These are phyloP conservation scores for Catharus minimus DNA, from an alignment of 2,113 vertebrate genomes.

Conservation along the genomic window DNA sequence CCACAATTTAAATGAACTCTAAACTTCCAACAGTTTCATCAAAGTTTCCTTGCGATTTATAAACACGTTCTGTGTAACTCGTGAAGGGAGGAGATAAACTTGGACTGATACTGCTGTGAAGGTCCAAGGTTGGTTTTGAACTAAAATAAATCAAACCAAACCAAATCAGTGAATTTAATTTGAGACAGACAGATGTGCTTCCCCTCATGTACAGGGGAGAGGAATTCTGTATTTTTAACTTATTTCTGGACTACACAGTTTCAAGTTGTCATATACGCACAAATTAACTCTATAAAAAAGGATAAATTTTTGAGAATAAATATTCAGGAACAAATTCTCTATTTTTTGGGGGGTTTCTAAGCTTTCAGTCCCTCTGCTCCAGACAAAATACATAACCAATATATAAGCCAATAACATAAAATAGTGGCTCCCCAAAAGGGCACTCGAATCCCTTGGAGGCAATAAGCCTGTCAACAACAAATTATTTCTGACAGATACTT, in stretches of 20 bases:
- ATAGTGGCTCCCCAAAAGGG: conserved; percentile 44
- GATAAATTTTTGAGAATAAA: not conserved
- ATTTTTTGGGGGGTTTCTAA: not conserved
- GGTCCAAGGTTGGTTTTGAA: not conserved
- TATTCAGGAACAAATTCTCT: not conserved
- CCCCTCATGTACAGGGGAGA: not conserved
- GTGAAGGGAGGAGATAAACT: not conserved
- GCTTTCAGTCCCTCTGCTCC: not conserved
- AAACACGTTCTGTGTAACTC: not conserved
- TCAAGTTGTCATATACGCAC: rapidly evolving
- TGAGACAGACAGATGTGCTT: not conserved
- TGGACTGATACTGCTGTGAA: not conserved
- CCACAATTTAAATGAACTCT: not conserved
- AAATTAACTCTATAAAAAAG: not conserved
- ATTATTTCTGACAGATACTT: conserved; percentile 56
- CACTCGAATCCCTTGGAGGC: conserved; percentile 23
- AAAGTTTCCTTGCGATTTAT: not conserved
- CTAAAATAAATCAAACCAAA: not conserved
- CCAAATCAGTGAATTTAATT: not conserved
- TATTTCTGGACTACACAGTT: not conserved
- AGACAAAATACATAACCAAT: not conserved
- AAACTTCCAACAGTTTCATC: conserved; percentile 12
- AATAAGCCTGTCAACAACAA: conserved; percentile 21
- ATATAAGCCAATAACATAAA: not conserved
- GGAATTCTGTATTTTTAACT: not conserved